Evolutionary conservation across 2,113 vertebrate genomes (phyloP), one percentile per base, ranked within the genome.

Genomic region (Seriola dumerili): DNA sequence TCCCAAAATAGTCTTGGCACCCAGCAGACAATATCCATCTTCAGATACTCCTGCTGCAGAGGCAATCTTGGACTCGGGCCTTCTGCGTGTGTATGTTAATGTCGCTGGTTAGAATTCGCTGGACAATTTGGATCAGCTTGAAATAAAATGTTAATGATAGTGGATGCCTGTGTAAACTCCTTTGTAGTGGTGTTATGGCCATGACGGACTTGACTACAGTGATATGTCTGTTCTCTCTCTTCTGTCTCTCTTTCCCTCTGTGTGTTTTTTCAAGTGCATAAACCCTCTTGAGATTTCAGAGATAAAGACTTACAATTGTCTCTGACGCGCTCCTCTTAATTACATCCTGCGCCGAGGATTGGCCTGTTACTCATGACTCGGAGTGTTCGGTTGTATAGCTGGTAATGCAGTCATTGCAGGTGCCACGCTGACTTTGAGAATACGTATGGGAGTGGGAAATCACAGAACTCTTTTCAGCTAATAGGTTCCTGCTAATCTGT

Each of bases 1-100:
- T 89, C 91, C 89, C 76, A 92, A 94, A 94, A 93, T 93, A 92
- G 88, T 89, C 57, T 93, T 93, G 93, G 91, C 93, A 93, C 81
- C 85, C 83, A 68, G 81, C 80, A 81, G 88, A 89, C 86, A 89
- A 89, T 92, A 94, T 94, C 92, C 89, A 93, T 94, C 89, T 91
- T 93, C 87, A 89, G 62, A 90, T 86, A 76, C 91, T 89, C 80
- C 40, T 71, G 76, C 89, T 87, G 86, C 90, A 89, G 88, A 87
- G 80, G 78, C 85, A 73, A 50, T 77, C 78, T 86, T 88, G 79
- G 85, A 85, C 80, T 36, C 81, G 21, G 59, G 57, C 74, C 77
- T 65, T 58, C 66, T 68, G 25, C 69, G 67, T 66, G 67, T 66
- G 80, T 83, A 78, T 89, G 83, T 81, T 89, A 88, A 90, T 86